These are phyloP conservation scores for Reticulitermes speratus DNA, from an alignment of 1,140 invertebrate species.

Conservation along the genomic window DNA sequence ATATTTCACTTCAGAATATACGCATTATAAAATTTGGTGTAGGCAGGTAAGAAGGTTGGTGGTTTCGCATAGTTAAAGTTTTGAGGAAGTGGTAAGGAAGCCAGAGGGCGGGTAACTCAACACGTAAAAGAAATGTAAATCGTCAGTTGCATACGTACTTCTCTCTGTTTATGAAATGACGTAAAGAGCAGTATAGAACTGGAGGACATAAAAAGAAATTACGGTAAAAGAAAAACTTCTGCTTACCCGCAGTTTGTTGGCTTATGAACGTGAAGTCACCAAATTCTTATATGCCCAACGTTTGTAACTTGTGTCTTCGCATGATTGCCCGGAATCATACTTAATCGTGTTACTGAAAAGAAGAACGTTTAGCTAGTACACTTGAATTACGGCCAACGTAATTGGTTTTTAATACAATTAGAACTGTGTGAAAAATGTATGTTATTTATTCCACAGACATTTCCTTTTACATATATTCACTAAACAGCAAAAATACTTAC, in stretches of 20 bases:
- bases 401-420: too few relatives aligned
- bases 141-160: not conserved
- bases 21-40: not conserved
- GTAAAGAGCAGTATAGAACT: too few relatives aligned
- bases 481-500: too few relatives aligned
- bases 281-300: not conserved
- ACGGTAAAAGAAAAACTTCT: not conserved
- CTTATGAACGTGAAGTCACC: not conserved
- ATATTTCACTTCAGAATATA: not conserved
- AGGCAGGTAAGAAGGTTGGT: not conserved
- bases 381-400: too few relatives aligned
- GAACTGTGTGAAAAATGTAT: too few relatives aligned
- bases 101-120: not conserved
- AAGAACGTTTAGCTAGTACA: not conserved
- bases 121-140: not conserved
- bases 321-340: not conserved
- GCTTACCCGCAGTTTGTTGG: not conserved
- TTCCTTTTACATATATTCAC: too few relatives aligned
- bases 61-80: not conserved
- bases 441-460: too few relatives aligned
- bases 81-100: not conserved
- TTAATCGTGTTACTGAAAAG: not conserved
- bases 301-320: not conserved
- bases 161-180: too few relatives aligned
- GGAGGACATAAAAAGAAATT: not conserved